Evolutionary conservation across 2,797 vertebrate species (phyloP).

Genomic region (Cephalopachus bancanus): DNA sequence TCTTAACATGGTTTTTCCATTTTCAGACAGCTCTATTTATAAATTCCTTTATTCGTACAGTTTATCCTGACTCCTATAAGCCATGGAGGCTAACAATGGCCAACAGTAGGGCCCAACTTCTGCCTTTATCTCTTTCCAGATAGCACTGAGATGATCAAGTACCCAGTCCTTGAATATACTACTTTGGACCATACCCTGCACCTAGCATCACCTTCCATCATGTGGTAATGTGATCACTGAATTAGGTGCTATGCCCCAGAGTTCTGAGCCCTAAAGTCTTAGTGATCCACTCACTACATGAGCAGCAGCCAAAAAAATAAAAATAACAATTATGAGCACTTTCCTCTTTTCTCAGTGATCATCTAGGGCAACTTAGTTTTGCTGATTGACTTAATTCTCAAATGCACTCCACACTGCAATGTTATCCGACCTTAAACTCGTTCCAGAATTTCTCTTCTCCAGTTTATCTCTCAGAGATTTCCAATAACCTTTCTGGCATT

Average conservation of each 20-base stretch:
- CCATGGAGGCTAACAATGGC: not conserved
- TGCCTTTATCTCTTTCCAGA: not conserved
- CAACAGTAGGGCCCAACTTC: not conserved
- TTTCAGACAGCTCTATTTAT: conserved; percentile 23
- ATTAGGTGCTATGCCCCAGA: not conserved
- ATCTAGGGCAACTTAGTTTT: not conserved
- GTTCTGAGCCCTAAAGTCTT: not conserved
- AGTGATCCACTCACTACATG: not conserved
- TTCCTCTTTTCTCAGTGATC: not conserved
- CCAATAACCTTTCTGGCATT: not conserved
- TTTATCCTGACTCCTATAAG: conserved; percentile 13
- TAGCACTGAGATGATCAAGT: not conserved
- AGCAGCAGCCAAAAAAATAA: not conserved
- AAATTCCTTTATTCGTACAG: conserved; percentile 28
- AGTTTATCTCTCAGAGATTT: conserved; percentile 10
- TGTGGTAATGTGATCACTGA: not conserved
- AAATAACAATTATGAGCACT: not conserved
- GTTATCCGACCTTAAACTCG: not conserved
- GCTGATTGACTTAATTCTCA: not conserved
- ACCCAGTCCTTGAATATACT: not conserved
- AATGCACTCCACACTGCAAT: not conserved
- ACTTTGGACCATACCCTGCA: not conserved
- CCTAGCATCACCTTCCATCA: not conserved
- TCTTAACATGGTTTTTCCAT: not conserved
- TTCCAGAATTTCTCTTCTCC: conserved; percentile 52